A percentile compares a stretch with the other conserved stretches of the same genome.
Evolutionary conservation across 1,140 invertebrate genomes (phyloP).

Genomic region (Teleogryllus occipitalis): DNA sequence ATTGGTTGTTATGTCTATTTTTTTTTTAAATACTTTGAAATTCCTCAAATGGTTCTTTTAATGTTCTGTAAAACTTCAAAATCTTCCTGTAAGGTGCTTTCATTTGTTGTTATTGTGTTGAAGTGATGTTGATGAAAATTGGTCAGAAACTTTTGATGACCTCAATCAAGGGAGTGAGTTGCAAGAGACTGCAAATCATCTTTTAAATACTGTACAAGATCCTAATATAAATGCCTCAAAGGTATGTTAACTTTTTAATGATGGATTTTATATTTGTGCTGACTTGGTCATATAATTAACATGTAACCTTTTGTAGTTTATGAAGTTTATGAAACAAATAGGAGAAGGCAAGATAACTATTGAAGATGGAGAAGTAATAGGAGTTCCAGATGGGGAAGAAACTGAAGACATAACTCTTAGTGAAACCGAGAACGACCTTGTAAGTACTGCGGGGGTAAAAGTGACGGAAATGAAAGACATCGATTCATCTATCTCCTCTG

Average conservation of each 20-base stretch:
- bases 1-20: no score
- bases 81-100: no score
- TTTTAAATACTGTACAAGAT: slow-evolving; percentile 51
- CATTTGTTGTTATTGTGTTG: not conserved
- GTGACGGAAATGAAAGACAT: not conserved
- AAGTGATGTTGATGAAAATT: not conserved
- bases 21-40: no score
- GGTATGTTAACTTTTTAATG: slow-evolving; percentile 32
- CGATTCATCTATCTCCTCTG: no score
- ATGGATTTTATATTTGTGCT: not conserved
- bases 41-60: no score
- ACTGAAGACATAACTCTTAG: not conserved
- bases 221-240: slow-evolving; percentile 61
- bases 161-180: slow-evolving; percentile 30
- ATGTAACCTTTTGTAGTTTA: slow-evolving; percentile 47
- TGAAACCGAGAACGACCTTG: not conserved
- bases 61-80: no score
- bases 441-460: not conserved
- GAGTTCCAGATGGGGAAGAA: not conserved
- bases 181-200: slow-evolving; percentile 48
- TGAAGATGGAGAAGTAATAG: slow-evolving; percentile 34
- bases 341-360: slow-evolving; percentile 51
- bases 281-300: not conserved
- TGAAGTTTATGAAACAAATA: slow-evolving; percentile 76
- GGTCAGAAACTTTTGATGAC: slow-evolving; percentile 22